Percentiles rank a stretch among this genome's conserved stretches.
These are phyloP conservation scores for Berghia stephanieae DNA, from an alignment of 1,140 invertebrate species.

Conservation along the genomic window DNA sequence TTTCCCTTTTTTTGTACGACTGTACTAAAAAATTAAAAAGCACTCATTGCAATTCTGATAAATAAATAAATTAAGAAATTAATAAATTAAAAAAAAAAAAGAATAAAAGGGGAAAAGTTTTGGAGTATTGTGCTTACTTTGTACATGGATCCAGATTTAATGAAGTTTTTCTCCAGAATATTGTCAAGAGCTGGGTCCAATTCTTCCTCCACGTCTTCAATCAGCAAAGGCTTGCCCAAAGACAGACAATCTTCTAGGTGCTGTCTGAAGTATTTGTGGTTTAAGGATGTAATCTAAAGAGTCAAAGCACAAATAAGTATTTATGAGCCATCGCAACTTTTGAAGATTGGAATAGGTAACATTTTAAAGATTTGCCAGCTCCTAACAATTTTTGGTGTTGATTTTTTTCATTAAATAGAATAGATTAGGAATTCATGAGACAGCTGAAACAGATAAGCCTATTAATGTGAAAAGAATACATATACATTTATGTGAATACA, in stretches of 20 bases:
- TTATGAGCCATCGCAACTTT: too few relatives aligned
- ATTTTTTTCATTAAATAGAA: too few relatives aligned
- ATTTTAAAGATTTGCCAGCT: too few relatives aligned
- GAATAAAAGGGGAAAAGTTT: too few relatives aligned
- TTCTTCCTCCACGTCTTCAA: conserved; percentile 94
- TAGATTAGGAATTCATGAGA: too few relatives aligned
- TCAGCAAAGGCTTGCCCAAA: conserved; percentile 86
- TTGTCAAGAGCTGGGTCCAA: conserved; percentile 96
- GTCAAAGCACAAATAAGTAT: not conserved
- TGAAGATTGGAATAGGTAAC: not conserved
- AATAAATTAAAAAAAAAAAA: not conserved
- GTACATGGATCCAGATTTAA: conserved; percentile 93
- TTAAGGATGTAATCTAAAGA: conserved; percentile 83
- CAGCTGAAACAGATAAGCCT: too few relatives aligned
- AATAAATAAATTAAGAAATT: not conserved
- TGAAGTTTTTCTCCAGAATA: conserved; percentile 96
- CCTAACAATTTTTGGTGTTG: too few relatives aligned
- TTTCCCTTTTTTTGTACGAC: too few relatives aligned
- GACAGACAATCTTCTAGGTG: conserved; percentile 94
- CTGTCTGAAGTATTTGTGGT: conserved; percentile 95
- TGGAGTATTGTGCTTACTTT: conserved; percentile 73
- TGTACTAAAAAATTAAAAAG: too few relatives aligned
- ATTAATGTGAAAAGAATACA: too few relatives aligned
- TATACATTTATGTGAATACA: too few relatives aligned
- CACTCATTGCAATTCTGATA: too few relatives aligned